A percentile compares a stretch with the other conserved stretches of the same genome.
phyloP scores from a whole-genome alignment of 2,888 invertebrate species.

The Caenorhabditis panamensis region DNA sequence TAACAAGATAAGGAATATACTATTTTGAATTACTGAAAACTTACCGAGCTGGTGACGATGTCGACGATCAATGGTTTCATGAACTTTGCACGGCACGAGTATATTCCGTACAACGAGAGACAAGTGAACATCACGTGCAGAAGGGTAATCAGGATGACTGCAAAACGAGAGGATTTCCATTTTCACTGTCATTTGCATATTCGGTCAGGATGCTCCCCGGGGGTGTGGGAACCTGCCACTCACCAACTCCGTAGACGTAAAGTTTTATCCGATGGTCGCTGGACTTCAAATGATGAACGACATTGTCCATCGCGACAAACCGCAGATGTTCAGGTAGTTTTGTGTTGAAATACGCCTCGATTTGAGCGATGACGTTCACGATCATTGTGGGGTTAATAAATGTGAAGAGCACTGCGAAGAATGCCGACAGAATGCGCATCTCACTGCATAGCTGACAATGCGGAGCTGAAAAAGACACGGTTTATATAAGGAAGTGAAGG shows the following conservation, averaged over 20 bases:
- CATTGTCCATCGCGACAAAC: slow-evolving; percentile 23
- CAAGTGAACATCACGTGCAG: slow-evolving; percentile 68
- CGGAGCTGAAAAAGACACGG: slow-evolving; percentile 29
- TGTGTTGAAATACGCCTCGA: slow-evolving; percentile 57
- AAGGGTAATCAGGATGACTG: slow-evolving; percentile 63
- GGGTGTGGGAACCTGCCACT: slow-evolving; percentile 13
- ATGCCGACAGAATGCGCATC: slow-evolving; percentile 73
- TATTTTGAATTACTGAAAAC: slow-evolving; percentile 8
- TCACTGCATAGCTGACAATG: slow-evolving; percentile 54
- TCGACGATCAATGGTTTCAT: slow-evolving; percentile 70
- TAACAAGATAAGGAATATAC: too few relatives aligned
- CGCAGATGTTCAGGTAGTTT: slow-evolving; percentile 55
- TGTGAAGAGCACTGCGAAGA: slow-evolving; percentile 73
- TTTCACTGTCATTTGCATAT: slow-evolving; percentile 20
- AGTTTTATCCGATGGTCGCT: slow-evolving; percentile 54
- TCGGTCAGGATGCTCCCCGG: slow-evolving; percentile 9
- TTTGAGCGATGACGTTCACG: slow-evolving; percentile 65
- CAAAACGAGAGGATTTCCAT: slow-evolving; percentile 34
- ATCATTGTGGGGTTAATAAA: slow-evolving; percentile 74
- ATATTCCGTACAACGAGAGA: slow-evolving; percentile 69
- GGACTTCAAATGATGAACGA: slow-evolving; percentile 37
- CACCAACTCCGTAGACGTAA: slow-evolving; percentile 51
- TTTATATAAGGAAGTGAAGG: background rate
- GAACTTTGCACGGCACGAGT: slow-evolving; percentile 68
- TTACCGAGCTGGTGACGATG: slow-evolving; percentile 65